These are phyloP conservation scores for Linnaemya tessellans DNA, from an alignment of 2,888 invertebrate genomes.

Conservation along the genomic window DNA sequence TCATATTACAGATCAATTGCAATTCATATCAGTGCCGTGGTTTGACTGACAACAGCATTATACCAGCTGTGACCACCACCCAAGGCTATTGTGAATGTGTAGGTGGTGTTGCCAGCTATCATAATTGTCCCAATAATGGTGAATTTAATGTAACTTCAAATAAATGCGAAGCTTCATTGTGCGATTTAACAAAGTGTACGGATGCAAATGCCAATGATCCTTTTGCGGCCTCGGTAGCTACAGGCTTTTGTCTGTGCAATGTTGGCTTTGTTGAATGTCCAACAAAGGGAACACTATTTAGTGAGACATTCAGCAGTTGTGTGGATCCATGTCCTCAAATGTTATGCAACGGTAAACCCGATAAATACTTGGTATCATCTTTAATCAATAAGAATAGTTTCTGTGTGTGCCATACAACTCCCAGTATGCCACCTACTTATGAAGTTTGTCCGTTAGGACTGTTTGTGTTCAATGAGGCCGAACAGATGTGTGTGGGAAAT, in stretches of 20 bases:
- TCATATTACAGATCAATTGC: conserved; percentile 59
- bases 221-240: conserved; percentile 71
- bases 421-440: conserved; percentile 57
- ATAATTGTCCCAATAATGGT: conserved; percentile 37
- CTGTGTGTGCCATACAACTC: conserved; percentile 74
- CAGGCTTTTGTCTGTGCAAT: conserved; percentile 76
- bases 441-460: conserved; percentile 66
- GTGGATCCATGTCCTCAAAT: neutral
- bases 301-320: conserved; percentile 14
- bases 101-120: conserved; percentile 35
- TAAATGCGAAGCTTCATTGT: conserved; percentile 66
- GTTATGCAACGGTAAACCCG: conserved; percentile 44
- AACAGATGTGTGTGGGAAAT: conserved; percentile 68
- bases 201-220: neutral
- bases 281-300: conserved; percentile 54
- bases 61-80: conserved; percentile 47
- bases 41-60: conserved; percentile 44
- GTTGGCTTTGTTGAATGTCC: conserved; percentile 70
- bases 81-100: conserved; percentile 63
- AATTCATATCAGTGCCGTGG: conserved; percentile 48
- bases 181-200: conserved; percentile 74
- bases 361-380: conserved; percentile 59
- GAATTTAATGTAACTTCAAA: conserved; percentile 46
- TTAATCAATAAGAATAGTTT: conserved; percentile 70
- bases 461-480: conserved; percentile 60